Conservation (phyloP, 2,113 vertebrate genomes). For the Bostrychus sinensis region DNA sequence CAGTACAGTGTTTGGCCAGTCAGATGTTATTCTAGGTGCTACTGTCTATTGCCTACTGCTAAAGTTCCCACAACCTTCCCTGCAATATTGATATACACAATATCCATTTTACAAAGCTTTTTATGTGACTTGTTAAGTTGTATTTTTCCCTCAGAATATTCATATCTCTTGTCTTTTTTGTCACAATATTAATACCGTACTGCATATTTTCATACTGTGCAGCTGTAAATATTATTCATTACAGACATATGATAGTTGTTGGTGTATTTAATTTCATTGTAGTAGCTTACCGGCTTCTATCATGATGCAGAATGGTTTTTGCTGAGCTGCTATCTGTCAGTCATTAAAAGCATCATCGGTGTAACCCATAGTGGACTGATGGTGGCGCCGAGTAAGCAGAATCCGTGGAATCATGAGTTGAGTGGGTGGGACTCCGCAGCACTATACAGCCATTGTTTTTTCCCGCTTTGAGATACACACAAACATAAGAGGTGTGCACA, state of each 20-base stretch:
- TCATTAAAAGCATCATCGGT: not conserved
- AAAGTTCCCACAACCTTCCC: no score
- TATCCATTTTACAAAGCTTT: no score
- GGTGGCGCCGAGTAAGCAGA: slow-evolving; percentile 41
- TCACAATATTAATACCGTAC: no score
- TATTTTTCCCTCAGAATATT: no score
- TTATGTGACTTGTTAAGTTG: no score
- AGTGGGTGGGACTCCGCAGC: slow-evolving; percentile 77
- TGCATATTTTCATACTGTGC: no score
- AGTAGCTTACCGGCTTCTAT: no score
- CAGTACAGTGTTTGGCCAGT: not conserved
- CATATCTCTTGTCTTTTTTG: no score
- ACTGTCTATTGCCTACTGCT: not conserved
- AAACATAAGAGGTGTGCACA: slow-evolving; percentile 46
- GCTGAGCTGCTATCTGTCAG: not conserved
- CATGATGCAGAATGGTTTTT: not conserved
- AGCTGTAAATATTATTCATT: no score
- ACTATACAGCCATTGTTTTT: slow-evolving; percentile 82
- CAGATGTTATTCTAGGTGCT: not conserved
- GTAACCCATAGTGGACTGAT: slow-evolving; percentile 26
- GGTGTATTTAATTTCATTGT: no score
- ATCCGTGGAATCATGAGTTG: slow-evolving; percentile 64
- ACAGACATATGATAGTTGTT: no score
- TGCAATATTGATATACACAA: no score
- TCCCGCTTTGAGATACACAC: slow-evolving; percentile 54